Base-by-base conservation (phyloP, 23 tunicate genomes). In the Phallusia fumigata region DNA sequence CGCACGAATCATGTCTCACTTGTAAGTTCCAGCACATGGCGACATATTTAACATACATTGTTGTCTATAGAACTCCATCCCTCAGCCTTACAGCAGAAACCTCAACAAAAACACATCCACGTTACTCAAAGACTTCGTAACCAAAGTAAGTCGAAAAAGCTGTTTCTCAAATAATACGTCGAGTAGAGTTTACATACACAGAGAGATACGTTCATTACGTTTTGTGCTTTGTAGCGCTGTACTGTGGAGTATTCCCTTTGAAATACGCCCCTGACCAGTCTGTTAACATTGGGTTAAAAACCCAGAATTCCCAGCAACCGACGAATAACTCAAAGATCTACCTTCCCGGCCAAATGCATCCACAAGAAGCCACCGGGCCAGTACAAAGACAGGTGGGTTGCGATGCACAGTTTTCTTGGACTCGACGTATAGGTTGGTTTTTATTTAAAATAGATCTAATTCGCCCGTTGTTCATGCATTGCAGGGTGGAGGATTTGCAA, bases 241-340 rank as follows among this genome's bases (percentile, higher is more conserved):
- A 30, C 74, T 81, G 77, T 30, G 88, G 88, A 30, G 36, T 51
- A 2, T 53, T 78, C 32, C 88, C 88, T 0, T 52, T 74, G 36
- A 6, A 18, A 35, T 85, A 78, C 44, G 53, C 65, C 45, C 73
- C 73, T 40, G 18, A 13, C 8, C 51, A 10, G 33, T 31, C 65
- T 19, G 73, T 51, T 10, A 30, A 28, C 53, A 36, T 22, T 40
- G 49, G 30, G 33, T 35, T 28, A 58, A 58, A 58, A 58, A 58
- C 69, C 69, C 69, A 22, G 28, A 58, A 5, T 16, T 16, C 69
- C 2, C 26, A 58, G 26, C 28, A 11, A 21, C 28, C 69, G 11
- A 22, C 69, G 13, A 58, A 24, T 16, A 24, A 13, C 16, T 21
- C 26, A 3, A 58, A 58, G 3, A 58, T 58, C 13, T 24, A 58